These are phyloP conservation scores for Sericinus montela DNA, from an alignment of 2,888 invertebrate species.

Conservation along the genomic window DNA sequence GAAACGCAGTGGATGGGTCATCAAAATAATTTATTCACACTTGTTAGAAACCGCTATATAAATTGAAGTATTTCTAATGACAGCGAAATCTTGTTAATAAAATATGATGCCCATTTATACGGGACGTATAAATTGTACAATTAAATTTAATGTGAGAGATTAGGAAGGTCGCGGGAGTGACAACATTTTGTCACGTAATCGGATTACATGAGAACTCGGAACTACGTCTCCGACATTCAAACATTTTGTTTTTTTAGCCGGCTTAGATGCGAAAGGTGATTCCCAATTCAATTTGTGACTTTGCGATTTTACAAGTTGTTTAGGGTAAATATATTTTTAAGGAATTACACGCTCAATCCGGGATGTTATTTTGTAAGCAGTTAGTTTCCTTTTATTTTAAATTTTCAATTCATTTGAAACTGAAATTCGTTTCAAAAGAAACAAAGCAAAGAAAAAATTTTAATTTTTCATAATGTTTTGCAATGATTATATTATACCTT, in stretches of 20 bases:
- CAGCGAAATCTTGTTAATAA: slow-evolving; percentile 11
- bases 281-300: slow-evolving; percentile 22
- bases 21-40: slow-evolving; percentile 23
- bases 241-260: slow-evolving; percentile 24
- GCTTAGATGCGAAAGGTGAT: slow-evolving; percentile 20
- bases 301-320: slow-evolving; percentile 22
- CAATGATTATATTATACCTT: too few relatives aligned
- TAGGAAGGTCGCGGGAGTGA: slow-evolving; percentile 39
- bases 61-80: slow-evolving; percentile 14
- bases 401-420: too few relatives aligned
- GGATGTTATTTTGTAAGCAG: slow-evolving; percentile 1
- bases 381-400: background rate
- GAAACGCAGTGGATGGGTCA: slow-evolving; percentile 18
- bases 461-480: too few relatives aligned
- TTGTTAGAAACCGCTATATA: slow-evolving; percentile 16
- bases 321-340: slow-evolving; percentile 17
- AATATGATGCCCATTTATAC: slow-evolving; percentile 23
- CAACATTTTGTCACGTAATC: slow-evolving; percentile 54
- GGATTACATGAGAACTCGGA: slow-evolving; percentile 45
- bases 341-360: slow-evolving; percentile 8
- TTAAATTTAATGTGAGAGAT: slow-evolving; percentile 47
- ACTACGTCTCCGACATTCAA: slow-evolving; percentile 35
- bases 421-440: too few relatives aligned
- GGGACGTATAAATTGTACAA: slow-evolving; percentile 31
- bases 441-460: too few relatives aligned